Percentiles rank a stretch among this genome's conserved stretches.
Conservation (phyloP, 1,140 invertebrate species). For the Catajapyx aquilonaris region DNA sequence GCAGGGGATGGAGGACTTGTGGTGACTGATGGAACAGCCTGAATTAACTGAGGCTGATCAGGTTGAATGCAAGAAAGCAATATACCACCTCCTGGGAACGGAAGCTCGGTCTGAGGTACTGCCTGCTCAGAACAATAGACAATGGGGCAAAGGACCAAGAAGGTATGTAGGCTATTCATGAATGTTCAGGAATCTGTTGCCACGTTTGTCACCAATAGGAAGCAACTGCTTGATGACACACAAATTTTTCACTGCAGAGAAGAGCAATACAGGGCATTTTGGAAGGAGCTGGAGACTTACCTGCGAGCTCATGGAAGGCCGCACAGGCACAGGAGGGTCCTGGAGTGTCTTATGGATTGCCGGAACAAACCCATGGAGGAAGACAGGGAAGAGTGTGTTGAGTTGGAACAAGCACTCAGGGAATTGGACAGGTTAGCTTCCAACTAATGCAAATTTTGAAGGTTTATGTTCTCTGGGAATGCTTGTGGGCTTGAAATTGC, state of each 20-base stretch:
- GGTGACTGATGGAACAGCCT: conserved; percentile 59
- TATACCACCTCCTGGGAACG: conserved; percentile 60
- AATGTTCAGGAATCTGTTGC: background rate
- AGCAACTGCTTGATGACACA: no score
- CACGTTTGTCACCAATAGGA: no score
- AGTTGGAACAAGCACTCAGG: conserved; percentile 32
- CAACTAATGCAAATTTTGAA: background rate
- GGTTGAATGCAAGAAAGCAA: conserved; percentile 66
- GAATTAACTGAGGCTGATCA: conserved; percentile 64
- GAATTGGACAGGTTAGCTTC: conserved; percentile 34
- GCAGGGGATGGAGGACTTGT: conserved; percentile 62
- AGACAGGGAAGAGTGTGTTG: conserved; percentile 38
- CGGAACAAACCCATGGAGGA: conserved; percentile 27
- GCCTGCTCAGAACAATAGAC: conserved; percentile 33
- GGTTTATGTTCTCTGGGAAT: background rate
- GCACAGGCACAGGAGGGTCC: conserved; percentile 47
- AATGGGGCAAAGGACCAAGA: conserved; percentile 29
- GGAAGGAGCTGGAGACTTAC: conserved; percentile 70
- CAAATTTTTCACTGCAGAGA: conserved; percentile 33
- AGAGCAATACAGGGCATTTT: conserved; percentile 76
- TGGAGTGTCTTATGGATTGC: conserved; percentile 67
- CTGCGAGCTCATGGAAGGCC: conserved; percentile 49
- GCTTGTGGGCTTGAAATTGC: background rate
- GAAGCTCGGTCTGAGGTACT: conserved; percentile 68
- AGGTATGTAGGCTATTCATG: conserved; percentile 15